Evolutionary conservation across 2,797 vertebrate species (phyloP).

Genomic region (Monodelphis domestica): DNA sequence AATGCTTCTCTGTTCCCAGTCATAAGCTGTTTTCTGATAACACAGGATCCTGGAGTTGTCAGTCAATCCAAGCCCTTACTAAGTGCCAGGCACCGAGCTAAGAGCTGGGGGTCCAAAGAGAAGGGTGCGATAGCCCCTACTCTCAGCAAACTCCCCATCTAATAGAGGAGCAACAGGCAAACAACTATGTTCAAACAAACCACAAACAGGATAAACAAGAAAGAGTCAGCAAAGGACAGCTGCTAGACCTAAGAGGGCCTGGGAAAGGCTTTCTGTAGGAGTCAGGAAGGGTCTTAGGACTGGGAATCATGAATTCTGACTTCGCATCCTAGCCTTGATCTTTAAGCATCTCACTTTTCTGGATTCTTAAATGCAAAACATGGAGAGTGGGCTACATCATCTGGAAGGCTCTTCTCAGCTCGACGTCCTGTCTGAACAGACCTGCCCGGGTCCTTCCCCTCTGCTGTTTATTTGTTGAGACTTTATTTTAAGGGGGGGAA

Average conservation of each 20-base stretch:
- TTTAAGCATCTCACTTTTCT: neutral
- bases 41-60: neutral
- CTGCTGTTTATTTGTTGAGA: rapidly evolving
- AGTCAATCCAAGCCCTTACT: neutral
- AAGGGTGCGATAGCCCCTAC: neutral
- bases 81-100: neutral
- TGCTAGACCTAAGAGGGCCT: neutral
- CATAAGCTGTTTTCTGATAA: neutral
- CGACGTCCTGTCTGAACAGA: neutral
- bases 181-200: neutral
- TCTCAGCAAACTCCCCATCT: neutral
- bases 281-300: neutral
- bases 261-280: neutral
- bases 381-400: neutral
- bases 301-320: neutral
- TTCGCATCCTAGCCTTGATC: neutral
- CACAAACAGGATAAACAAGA: neutral
- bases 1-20: neutral
- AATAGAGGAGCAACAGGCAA: neutral
- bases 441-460: neutral
- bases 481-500: conserved; percentile 7
- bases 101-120: neutral
- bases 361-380: neutral
- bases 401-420: neutral
- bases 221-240: neutral